Conservation (phyloP, 2,797 vertebrate genomes). For the Anabacerthia variegaticeps region DNA sequence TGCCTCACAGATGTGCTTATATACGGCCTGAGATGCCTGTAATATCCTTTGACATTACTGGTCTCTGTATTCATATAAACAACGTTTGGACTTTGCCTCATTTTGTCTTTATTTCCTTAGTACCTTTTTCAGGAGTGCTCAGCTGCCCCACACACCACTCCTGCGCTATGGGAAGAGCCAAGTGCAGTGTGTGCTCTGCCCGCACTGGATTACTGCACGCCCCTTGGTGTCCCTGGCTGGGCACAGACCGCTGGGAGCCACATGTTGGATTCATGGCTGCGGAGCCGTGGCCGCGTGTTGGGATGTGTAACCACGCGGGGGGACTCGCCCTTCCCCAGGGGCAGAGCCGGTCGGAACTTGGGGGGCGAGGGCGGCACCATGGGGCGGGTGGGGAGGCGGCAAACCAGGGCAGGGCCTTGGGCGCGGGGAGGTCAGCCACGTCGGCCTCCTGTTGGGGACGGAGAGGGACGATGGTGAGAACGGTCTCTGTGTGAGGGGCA, state of each 20-base stretch:
- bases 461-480: too few species aligned
- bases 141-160: not conserved
- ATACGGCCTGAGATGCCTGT: not conserved
- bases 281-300: too few species aligned
- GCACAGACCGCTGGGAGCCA: not conserved
- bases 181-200: not conserved
- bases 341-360: too few species aligned
- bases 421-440: too few species aligned
- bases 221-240: not conserved
- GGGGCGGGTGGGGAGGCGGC: too few species aligned
- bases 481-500: too few species aligned
- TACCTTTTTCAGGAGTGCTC: conserved; percentile 11
- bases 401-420: too few species aligned
- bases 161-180: not conserved
- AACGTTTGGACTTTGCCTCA: not conserved
- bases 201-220: not conserved
- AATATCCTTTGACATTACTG: not conserved
- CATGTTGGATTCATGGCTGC: not conserved
- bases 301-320: too few species aligned
- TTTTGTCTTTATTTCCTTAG: not conserved
- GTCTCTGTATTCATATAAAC: not conserved
- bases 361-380: too few species aligned
- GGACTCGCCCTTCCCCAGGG: too few species aligned
- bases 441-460: too few species aligned
- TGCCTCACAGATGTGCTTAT: not conserved